Evolutionary conservation across 30 jellyfish, hydroid and myxozoan genomes (phyloP), one percentile per base, ranked within the genome.

Genomic region (Mastigias papua): DNA sequence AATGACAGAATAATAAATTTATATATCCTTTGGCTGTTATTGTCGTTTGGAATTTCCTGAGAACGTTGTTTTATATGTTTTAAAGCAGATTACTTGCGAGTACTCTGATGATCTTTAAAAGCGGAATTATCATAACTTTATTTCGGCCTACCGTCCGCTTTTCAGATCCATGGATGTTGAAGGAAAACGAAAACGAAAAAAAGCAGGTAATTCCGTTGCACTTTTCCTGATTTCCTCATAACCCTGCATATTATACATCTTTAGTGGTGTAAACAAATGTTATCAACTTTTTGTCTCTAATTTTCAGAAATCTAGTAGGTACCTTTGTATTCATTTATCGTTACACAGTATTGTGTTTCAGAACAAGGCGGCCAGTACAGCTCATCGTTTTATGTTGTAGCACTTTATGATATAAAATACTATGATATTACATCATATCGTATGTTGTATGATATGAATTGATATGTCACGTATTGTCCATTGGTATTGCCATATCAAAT

Each of bases 161-260:
- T 23, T 27, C 42, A 63, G 74, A 9, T 63, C 42, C 6, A 2
- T 23, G 26, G 74, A 63, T 6, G 74, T 23, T 63, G 74, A 63
- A n/a, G 74, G 42, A 10, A 63, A 63, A 63, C 74, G 74, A 11
- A 63, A 17, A 23, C 74, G 74, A n/a, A 63, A 23, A 23, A 63
- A 27, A 63, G 48, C 25, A 58, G 70, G 70, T 5, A 20, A n/a
- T n/a, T n/a, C n/a, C n/a, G n/a, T n/a, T n/a, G 54, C 11, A 37
- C 6, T 37, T 37, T 37, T 37, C 54, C 11, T 37, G 54, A 6
- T 37, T 11, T 37, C 11, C 54, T 37, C 54, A 37, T 37, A 37
- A 3, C 11, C 10, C 11, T 11, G 11, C 10, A 11, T 3, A 11
- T 37, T n/a, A n/a, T n/a, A 46, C 60, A 51, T 51, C 5, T 9